Conservation (phyloP, 2,113 vertebrate genomes). For the Verasper variegatus region DNA sequence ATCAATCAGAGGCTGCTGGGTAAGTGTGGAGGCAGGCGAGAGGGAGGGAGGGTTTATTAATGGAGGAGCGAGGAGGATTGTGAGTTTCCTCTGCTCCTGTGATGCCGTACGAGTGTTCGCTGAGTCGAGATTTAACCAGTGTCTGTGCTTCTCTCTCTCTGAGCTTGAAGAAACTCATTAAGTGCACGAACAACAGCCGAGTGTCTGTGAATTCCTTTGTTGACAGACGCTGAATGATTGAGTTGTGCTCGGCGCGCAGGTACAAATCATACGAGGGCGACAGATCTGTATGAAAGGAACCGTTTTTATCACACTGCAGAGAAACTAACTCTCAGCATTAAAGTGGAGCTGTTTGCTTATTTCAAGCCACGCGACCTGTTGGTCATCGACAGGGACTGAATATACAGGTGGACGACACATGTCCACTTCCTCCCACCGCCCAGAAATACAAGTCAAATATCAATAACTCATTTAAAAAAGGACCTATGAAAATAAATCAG, state of each 20-base stretch:
- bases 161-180: background rate
- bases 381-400: no score
- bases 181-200: background rate
- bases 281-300: background rate
- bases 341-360: no score
- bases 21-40: slow-evolving; percentile 8
- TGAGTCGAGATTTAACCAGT: background rate
- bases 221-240: no score
- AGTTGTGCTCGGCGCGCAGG: no score
- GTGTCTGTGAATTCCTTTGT: no score
- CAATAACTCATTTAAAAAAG: no score
- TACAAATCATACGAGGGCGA: background rate
- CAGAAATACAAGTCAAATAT: no score
- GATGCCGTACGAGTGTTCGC: background rate
- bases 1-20: slow-evolving; percentile 52
- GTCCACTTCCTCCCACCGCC: no score
- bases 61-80: slow-evolving; percentile 31
- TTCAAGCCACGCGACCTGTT: background rate
- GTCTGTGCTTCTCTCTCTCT: background rate
- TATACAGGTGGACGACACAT: no score
- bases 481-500: no score
- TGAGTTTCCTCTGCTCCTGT: slow-evolving; percentile 7
- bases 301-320: no score
- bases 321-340: no score
- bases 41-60: slow-evolving; percentile 37